A percentile compares a stretch with the other conserved stretches of the same genome.
Evolutionary conservation across 1,140 invertebrate genomes (phyloP).

Genomic region (Nephotettix cincticeps): DNA sequence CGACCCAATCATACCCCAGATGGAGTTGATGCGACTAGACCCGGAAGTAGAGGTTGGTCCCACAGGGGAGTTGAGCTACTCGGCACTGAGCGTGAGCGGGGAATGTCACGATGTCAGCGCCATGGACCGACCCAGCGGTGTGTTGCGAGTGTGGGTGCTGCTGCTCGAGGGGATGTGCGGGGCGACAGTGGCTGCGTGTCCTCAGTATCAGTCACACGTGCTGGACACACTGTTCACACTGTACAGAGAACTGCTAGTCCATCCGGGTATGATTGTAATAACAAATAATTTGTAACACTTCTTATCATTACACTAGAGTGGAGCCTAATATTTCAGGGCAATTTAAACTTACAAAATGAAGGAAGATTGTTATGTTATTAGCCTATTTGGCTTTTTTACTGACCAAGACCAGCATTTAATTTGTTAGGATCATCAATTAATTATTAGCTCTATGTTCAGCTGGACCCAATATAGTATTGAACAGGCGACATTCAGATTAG

Average conservation of each 20-base stretch:
- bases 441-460: no score
- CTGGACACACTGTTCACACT: slow-evolving; percentile 85
- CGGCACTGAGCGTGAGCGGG: slow-evolving; percentile 24
- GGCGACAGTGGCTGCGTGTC: slow-evolving; percentile 75
- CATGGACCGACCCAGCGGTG: slow-evolving; percentile 78
- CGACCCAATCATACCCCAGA: slow-evolving; percentile 80
- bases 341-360: no score
- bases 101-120: slow-evolving; percentile 12
- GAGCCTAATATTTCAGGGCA: no score
- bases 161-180: slow-evolving; percentile 86
- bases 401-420: no score
- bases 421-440: no score
- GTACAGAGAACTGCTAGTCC: slow-evolving; percentile 69
- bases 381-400: no score
- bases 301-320: no score
- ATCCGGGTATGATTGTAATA: no score
- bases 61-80: slow-evolving; percentile 31
- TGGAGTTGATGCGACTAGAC: slow-evolving; percentile 63
- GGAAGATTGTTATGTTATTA: no score
- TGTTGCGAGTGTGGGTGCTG: slow-evolving; percentile 88
- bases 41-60: slow-evolving; percentile 40
- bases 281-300: no score
- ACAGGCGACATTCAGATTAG: no score
- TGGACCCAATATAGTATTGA: no score
- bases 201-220: slow-evolving; percentile 81